phyloP scores from a whole-genome alignment of 2,888 invertebrate genomes.

The Ctenicera cuprea region DNA sequence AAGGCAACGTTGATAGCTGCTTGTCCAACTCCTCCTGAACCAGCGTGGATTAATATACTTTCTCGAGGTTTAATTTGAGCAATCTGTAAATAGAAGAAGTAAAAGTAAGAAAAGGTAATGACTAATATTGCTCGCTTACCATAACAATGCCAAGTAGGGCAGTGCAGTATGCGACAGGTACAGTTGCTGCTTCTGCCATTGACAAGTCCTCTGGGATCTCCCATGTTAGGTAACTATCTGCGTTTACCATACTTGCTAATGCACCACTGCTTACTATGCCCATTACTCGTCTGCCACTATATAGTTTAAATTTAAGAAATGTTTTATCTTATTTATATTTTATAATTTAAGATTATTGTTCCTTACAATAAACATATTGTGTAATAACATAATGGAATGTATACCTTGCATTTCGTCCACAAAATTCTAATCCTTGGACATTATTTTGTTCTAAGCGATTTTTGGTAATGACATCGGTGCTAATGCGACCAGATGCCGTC shows the following conservation, averaged over 20 bases:
- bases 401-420: slow-evolving; percentile 70
- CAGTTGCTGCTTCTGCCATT: slow-evolving; percentile 83
- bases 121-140: slow-evolving; percentile 52
- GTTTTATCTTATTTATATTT: background rate
- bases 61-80: slow-evolving; percentile 66
- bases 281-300: slow-evolving; percentile 80
- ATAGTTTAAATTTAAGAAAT: slow-evolving; percentile 6
- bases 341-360: slow-evolving; percentile 5
- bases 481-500: slow-evolving; percentile 92
- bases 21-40: slow-evolving; percentile 84
- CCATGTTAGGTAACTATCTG: slow-evolving; percentile 77
- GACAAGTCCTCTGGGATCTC: slow-evolving; percentile 83
- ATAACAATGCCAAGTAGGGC: slow-evolving; percentile 74
- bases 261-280: slow-evolving; percentile 77
- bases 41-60: slow-evolving; percentile 75
- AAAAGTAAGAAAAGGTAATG: no score
- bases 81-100: slow-evolving; percentile 48
- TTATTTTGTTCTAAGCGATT: slow-evolving; percentile 74
- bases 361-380: no score
- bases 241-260: slow-evolving; percentile 78
- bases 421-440: slow-evolving; percentile 77
- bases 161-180: slow-evolving; percentile 83
- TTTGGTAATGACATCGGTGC: slow-evolving; percentile 85
- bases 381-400: no score
- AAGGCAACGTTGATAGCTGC: slow-evolving; percentile 86